Evolutionary conservation across 2,888 invertebrate genomes (phyloP).

Genomic region (Dicyrtomina minuta): DNA sequence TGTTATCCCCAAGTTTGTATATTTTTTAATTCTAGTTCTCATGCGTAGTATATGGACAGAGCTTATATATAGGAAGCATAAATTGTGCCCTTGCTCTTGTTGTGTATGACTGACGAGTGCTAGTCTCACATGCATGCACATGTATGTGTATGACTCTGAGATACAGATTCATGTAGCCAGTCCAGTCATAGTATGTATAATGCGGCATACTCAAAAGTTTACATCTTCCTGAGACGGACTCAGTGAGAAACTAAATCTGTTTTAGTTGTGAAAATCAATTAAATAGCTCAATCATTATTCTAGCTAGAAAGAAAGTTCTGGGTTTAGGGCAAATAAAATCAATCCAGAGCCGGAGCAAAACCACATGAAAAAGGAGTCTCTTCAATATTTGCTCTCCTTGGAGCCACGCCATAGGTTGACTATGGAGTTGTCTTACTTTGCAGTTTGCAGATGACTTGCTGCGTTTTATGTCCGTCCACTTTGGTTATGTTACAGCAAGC

Average conservation of each 20-base stretch:
- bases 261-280: slow-evolving; percentile 19
- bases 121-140: too few relatives aligned
- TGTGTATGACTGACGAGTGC: too few relatives aligned
- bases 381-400: slow-evolving; percentile 25
- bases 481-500: slow-evolving; percentile 3
- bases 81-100: too few relatives aligned
- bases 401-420: neutral
- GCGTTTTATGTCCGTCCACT: neutral
- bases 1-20: too few relatives aligned
- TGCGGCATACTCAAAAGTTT: neutral
- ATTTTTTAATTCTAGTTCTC: too few relatives aligned
- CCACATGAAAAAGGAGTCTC: slow-evolving; percentile 18
- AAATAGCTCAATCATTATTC: slow-evolving; percentile 7
- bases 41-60: too few relatives aligned
- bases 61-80: too few relatives aligned
- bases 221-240: too few relatives aligned
- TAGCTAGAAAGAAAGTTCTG: neutral
- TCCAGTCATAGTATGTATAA: neutral
- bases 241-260: neutral
- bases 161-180: too few relatives aligned
- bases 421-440: slow-evolving; percentile 11
- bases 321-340: neutral
- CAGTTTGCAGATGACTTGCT: slow-evolving; percentile 23
- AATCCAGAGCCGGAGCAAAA: too few relatives aligned
- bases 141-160: too few relatives aligned